A percentile compares a stretch with the other conserved stretches of the same genome.
phyloP scores from a whole-genome alignment of 1,140 invertebrate genomes.

The Drosophila arizonae region DNA sequence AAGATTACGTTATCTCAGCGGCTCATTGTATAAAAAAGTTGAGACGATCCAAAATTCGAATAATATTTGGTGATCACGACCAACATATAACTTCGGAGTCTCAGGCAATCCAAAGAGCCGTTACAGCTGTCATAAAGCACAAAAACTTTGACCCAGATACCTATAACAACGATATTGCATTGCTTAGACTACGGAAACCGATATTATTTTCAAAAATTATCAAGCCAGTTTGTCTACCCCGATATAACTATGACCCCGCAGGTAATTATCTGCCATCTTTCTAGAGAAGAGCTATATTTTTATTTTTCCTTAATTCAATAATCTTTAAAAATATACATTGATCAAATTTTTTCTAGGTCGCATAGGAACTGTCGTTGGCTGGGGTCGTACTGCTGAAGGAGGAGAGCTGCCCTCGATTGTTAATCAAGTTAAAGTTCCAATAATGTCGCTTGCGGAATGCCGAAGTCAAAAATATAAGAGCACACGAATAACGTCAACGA shows the following conservation, averaged over 20 bases:
- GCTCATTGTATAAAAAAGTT: conserved; percentile 89
- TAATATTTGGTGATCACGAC: conserved; percentile 92
- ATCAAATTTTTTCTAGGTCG: conserved; percentile 49
- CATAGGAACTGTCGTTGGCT: conserved; percentile 89
- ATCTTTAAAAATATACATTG: background rate
- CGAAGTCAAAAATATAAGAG: conserved; percentile 91
- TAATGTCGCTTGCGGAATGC: conserved; percentile 90
- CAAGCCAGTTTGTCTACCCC: conserved; percentile 90
- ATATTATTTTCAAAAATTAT: conserved; percentile 91
- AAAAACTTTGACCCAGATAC: conserved; percentile 91
- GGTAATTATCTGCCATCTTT: conserved; percentile 83
- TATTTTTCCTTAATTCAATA: background rate
- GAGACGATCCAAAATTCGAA: conserved; percentile 89
- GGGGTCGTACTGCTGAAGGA: conserved; percentile 91
- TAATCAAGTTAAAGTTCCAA: conserved; percentile 93
- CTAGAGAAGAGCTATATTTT: background rate
- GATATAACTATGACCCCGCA: conserved; percentile 87
- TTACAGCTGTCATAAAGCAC: conserved; percentile 90
- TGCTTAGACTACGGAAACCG: conserved; percentile 89
- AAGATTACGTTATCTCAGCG: conserved; percentile 88
- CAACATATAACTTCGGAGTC: conserved; percentile 90
- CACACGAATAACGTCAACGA: conserved; percentile 90
- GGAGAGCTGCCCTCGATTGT: conserved; percentile 90
- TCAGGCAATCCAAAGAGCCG: conserved; percentile 89
- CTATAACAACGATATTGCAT: conserved; percentile 93